Evolutionary conservation across 2,113 vertebrate genomes (phyloP).

Genomic region (Myanophis thanlyinensis): DNA sequence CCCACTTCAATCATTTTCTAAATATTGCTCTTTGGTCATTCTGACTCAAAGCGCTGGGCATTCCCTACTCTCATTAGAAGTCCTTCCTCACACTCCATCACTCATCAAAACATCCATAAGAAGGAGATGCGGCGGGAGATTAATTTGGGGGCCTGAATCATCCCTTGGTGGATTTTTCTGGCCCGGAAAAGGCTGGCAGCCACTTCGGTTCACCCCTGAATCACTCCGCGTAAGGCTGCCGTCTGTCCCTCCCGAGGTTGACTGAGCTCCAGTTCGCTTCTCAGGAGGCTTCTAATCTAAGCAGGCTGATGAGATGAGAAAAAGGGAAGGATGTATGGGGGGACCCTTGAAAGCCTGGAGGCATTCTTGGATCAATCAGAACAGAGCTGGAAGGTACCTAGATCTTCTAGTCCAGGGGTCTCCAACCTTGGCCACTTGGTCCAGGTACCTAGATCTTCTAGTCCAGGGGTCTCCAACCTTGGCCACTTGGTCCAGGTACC

Average conservation of each 20-base stretch:
- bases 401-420: not conserved
- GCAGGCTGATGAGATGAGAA: not conserved
- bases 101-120: constrained; percentile 41
- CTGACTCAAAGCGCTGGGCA: constrained; percentile 40
- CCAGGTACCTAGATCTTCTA: no score
- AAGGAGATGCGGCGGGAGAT: constrained; percentile 46
- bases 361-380: not conserved
- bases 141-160: constrained; percentile 48
- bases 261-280: not conserved
- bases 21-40: constrained; percentile 38
- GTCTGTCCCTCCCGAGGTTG: not conserved
- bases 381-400: not conserved
- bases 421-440: no score
- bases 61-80: constrained; percentile 22
- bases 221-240: constrained; percentile 5
- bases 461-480: no score
- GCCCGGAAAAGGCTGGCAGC: constrained; percentile 34
- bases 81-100: not conserved
- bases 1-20: constrained; percentile 49
- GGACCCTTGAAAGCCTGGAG: not conserved
- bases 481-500: no score
- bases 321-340: not conserved
- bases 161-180: constrained; percentile 38
- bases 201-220: constrained; percentile 34
- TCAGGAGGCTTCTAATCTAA: not conserved